Evolutionary conservation across 1,140 invertebrate genomes (phyloP).

Genomic region (Ceratoteleas bidentatus): DNA sequence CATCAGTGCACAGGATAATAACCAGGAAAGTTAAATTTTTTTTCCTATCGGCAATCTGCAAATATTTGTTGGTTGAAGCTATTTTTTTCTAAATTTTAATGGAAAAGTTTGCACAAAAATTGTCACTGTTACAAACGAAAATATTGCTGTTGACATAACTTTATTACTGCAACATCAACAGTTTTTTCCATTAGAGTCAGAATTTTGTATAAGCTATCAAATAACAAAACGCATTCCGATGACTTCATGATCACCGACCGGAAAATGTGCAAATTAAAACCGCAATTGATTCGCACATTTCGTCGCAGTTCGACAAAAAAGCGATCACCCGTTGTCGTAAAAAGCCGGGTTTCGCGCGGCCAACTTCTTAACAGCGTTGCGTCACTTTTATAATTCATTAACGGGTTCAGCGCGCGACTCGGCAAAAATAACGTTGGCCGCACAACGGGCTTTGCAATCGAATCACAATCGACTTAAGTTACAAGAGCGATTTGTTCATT

Average conservation of each 20-base stretch:
- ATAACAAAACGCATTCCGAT: neutral
- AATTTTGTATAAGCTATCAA: neutral
- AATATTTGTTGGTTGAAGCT: too few species aligned
- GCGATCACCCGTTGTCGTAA: too few species aligned
- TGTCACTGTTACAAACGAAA: too few species aligned
- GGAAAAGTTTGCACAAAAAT: too few species aligned
- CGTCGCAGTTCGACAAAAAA: neutral
- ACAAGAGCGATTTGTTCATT: slow-evolving; percentile 16
- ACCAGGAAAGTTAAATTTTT: too few species aligned
- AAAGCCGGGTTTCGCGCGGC: too few species aligned
- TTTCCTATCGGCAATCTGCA: too few species aligned
- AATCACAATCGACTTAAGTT: slow-evolving; percentile 19
- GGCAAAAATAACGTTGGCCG: neutral
- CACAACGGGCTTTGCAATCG: slow-evolving; percentile 4
- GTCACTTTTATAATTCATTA: slow-evolving; percentile 26
- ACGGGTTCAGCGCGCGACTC: neutral
- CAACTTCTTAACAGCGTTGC: slow-evolving; percentile 25
- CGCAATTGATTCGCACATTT: neutral
- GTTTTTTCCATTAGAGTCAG: too few species aligned
- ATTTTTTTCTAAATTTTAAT: too few species aligned
- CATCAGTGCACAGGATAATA: too few species aligned
- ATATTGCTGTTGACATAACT: too few species aligned
- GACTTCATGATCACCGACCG: neutral
- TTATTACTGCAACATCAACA: neutral
- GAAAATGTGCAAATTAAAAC: neutral